A percentile compares a stretch with the other conserved stretches of the same genome.
phyloP scores from a whole-genome alignment of 2,797 vertebrate species.

The Trematomus bernacchii region DNA sequence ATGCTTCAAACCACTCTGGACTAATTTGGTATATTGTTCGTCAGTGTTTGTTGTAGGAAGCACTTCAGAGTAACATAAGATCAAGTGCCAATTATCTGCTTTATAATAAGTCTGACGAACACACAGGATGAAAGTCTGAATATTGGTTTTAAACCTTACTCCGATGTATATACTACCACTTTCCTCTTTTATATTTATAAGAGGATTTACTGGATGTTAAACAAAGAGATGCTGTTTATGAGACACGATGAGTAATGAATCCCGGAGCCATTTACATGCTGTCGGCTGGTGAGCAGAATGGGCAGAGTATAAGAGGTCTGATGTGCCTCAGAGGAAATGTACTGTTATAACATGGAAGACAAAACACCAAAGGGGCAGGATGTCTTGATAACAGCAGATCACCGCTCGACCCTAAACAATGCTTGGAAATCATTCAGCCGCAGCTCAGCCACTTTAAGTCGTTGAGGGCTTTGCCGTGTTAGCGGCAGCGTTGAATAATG shows the following conservation, averaged over 20 bases:
- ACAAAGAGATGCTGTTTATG: constrained; percentile 57
- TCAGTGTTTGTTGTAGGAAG: constrained; percentile 26
- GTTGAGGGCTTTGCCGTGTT: constrained; percentile 32
- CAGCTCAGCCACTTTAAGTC: neutral
- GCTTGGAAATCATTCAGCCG: constrained; percentile 28
- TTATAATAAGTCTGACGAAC: constrained; percentile 43
- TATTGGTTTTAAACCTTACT: constrained; percentile 36
- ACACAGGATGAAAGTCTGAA: neutral
- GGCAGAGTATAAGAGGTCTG: constrained; percentile 23
- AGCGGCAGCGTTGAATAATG: constrained; percentile 31
- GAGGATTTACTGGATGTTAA: constrained; percentile 43
- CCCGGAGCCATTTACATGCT: constrained; percentile 62
- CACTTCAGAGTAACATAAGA: constrained; percentile 23
- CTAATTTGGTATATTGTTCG: constrained; percentile 36
- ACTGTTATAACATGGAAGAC: constrained; percentile 37
- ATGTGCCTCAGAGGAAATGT: constrained; percentile 61
- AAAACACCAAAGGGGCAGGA: constrained; percentile 40
- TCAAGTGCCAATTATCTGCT: constrained; percentile 49
- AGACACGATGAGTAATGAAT: constrained; percentile 61
- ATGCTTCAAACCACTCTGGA: constrained; percentile 16
- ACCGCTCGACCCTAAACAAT: constrained; percentile 31
- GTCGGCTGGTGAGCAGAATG: constrained; percentile 32
- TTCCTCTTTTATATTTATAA: constrained; percentile 42
- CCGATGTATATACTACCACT: constrained; percentile 12
- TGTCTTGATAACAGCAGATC: constrained; percentile 51